These are phyloP conservation scores for Camponotus pennsylvanicus DNA, from an alignment of 1,140 invertebrate genomes.

Conservation along the genomic window DNA sequence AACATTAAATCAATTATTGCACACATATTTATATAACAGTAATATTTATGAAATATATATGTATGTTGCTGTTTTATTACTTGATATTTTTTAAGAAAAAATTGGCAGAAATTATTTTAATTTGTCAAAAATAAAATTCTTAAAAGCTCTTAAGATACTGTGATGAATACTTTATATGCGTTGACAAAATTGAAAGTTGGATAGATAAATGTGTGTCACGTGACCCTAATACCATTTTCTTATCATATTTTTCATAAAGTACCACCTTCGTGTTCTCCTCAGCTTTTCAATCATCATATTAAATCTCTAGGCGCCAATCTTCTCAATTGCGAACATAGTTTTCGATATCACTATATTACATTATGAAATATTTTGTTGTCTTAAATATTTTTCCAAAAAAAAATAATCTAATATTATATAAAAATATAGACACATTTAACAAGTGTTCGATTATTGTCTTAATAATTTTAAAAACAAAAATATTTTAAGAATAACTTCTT, in stretches of 20 bases:
- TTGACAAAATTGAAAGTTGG: conserved; percentile 3
- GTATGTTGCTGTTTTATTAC: not conserved
- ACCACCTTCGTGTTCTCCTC: not conserved
- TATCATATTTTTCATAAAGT: not conserved
- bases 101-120: not conserved
- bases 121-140: not conserved
- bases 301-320: not conserved
- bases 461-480: not conserved
- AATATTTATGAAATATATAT: not conserved
- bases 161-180: not conserved
- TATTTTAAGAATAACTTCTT: not conserved
- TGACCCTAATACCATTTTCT: not conserved
- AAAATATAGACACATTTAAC: not conserved
- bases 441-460: not conserved
- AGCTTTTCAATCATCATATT: not conserved
- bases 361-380: not conserved
- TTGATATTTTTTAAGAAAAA: not conserved
- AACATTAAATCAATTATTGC: not conserved
- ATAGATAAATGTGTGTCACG: not conserved
- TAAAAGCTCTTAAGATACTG: not conserved
- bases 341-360: not conserved
- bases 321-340: not conserved
- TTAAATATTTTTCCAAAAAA: not conserved
- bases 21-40: not conserved
- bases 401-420: conserved; percentile 2